phyloP scores from a whole-genome alignment of 2,888 invertebrate genomes.

The Ephialtes manifestator region DNA sequence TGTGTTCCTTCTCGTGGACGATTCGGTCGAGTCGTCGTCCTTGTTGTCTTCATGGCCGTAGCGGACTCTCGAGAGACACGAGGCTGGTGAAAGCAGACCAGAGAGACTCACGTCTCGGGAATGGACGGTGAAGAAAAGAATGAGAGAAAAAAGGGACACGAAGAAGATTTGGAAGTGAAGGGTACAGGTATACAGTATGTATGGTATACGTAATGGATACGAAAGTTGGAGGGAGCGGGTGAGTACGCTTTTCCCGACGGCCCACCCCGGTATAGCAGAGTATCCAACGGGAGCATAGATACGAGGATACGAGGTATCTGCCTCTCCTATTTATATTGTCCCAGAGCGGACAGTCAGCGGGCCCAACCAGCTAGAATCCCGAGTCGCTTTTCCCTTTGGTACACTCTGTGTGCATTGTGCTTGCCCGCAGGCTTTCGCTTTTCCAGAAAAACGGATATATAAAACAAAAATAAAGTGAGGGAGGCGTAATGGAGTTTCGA shows the following conservation, averaged over 20 bases:
- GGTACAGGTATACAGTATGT: constrained; percentile 17
- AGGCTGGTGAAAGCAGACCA: constrained; percentile 26
- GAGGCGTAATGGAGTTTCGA: constrained; percentile 77
- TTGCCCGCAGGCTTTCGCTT: constrained; percentile 18
- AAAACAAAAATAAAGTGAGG: constrained; percentile 41
- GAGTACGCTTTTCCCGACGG: constrained; percentile 50
- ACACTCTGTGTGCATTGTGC: constrained; percentile 37
- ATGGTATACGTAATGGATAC: constrained; percentile 47
- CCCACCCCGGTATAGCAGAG: background rate
- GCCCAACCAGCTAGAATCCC: constrained; percentile 18
- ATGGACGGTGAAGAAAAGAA: constrained; percentile 24
- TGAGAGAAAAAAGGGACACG: background rate
- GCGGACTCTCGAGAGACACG: constrained; percentile 26
- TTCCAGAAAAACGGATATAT: constrained; percentile 50
- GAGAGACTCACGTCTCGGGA: constrained; percentile 18
- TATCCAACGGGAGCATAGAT: background rate
- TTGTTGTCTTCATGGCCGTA: background rate
- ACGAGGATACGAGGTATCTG: constrained; percentile 34
- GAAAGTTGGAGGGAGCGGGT: constrained; percentile 14
- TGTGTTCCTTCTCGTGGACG: constrained; percentile 17
- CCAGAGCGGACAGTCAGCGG: constrained; percentile 30
- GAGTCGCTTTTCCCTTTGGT: constrained; percentile 5
- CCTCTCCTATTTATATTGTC: constrained; percentile 62
- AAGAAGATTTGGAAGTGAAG: constrained; percentile 34
- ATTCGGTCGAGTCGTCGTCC: constrained; percentile 7